phyloP scores from a whole-genome alignment of 2,113 vertebrate species.

The Motacilla alba region DNA sequence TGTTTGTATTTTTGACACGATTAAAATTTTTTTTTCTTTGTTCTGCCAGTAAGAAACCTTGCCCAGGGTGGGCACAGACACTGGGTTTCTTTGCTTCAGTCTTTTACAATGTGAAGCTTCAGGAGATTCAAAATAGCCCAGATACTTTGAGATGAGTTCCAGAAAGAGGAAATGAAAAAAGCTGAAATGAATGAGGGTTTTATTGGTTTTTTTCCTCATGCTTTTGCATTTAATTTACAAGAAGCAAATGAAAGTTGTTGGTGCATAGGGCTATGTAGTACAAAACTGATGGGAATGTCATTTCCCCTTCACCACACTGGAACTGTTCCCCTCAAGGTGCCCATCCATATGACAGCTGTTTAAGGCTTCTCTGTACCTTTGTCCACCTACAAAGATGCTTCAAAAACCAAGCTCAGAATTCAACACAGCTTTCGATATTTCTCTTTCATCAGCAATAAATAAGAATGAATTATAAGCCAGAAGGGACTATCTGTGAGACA shows the following conservation, averaged over 20 bases:
- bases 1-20: not conserved
- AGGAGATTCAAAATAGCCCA: not conserved
- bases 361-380: not conserved
- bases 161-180: not conserved
- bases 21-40: not conserved
- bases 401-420: not conserved
- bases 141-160: not conserved
- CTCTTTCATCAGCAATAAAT: not conserved
- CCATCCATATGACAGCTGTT: not conserved
- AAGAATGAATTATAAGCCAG: conserved; percentile 4
- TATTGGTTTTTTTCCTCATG: not conserved
- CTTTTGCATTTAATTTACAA: not conserved
- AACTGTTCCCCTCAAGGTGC: not conserved
- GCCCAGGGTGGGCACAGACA: not conserved
- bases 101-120: not conserved
- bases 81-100: not conserved
- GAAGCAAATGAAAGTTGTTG: not conserved
- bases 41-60: not conserved
- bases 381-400: not conserved
- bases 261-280: not conserved
- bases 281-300: not conserved
- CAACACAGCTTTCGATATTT: not conserved
- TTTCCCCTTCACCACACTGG: not conserved
- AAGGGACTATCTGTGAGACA: not conserved
- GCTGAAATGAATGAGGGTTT: not conserved